Evolutionary conservation across 1,140 invertebrate species (phyloP).

Genomic region (Drosophila varians): DNA sequence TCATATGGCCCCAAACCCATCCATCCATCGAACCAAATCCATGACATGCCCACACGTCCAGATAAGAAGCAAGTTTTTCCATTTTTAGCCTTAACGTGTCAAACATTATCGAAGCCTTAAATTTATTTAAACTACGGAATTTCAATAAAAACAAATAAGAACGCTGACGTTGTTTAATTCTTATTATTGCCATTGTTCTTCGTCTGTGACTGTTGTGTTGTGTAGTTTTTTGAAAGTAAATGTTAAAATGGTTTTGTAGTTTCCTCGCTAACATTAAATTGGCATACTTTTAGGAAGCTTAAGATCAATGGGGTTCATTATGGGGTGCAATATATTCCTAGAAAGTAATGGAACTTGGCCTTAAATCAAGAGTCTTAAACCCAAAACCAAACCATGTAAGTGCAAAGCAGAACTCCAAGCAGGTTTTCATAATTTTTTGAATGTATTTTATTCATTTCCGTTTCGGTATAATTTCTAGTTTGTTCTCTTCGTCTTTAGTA

Average conservation of each 20-base stretch:
- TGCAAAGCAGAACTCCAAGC: background rate
- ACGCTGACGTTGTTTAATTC: conserved; percentile 12
- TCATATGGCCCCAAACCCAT: background rate
- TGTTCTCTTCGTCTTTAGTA: conserved; percentile 79
- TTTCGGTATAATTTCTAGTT: conserved; percentile 84
- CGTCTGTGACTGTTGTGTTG: background rate
- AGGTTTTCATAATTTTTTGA: conserved; percentile 73
- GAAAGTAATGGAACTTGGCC: too few relatives aligned
- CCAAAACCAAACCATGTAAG: background rate
- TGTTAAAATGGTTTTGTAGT: background rate
- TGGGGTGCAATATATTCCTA: too few relatives aligned
- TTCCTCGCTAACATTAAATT: background rate
- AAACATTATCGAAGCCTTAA: conserved; percentile 78
- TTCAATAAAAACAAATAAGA: conserved; percentile 74
- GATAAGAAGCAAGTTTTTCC: conserved; percentile 65
- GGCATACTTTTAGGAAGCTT: conserved; percentile 11
- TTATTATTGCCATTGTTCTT: background rate
- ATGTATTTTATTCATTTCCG: conserved; percentile 83
- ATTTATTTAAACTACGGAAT: conserved; percentile 71
- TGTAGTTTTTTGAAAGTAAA: background rate
- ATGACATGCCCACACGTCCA: conserved; percentile 37
- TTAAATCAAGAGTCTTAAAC: too few relatives aligned
- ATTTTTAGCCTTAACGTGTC: conserved; percentile 72
- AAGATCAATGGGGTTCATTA: too few relatives aligned
- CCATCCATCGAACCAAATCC: conserved; percentile 22